Conservation (phyloP, 2,888 invertebrate species). For the Trypoxylon attenuatum region DNA sequence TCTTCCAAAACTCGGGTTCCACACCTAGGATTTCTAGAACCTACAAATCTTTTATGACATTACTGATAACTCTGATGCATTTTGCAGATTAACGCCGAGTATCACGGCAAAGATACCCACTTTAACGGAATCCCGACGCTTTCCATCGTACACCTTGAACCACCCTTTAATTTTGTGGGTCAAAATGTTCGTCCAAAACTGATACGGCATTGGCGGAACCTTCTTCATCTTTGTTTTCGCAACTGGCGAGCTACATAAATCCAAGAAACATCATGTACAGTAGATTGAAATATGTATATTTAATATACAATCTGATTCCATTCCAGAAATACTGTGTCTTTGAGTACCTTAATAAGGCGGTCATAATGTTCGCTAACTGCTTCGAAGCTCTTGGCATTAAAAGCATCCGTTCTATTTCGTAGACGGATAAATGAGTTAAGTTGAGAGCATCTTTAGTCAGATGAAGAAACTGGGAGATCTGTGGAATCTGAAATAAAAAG, state of each 20-base stretch:
- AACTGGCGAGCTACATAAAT: slow-evolving; percentile 64
- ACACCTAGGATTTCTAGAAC: slow-evolving; percentile 76
- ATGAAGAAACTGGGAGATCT: slow-evolving; percentile 78
- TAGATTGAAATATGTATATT: not conserved
- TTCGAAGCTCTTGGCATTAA: slow-evolving; percentile 77
- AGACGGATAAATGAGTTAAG: slow-evolving; percentile 77
- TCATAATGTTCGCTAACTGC: slow-evolving; percentile 77
- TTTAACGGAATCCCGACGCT: slow-evolving; percentile 69
- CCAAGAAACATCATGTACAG: not conserved
- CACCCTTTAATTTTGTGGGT: slow-evolving; percentile 74
- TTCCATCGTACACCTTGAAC: slow-evolving; percentile 75
- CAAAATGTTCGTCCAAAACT: slow-evolving; percentile 77
- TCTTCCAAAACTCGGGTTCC: slow-evolving; percentile 77
- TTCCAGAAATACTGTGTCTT: too few relatives aligned
- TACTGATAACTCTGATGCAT: slow-evolving; percentile 17
- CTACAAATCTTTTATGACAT: slow-evolving; percentile 65
- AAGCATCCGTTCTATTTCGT: slow-evolving; percentile 78
- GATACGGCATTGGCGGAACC: slow-evolving; percentile 78
- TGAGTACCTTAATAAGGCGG: slow-evolving; percentile 75
- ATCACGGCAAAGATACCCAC: slow-evolving; percentile 44
- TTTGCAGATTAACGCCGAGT: not conserved
- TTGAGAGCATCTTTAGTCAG: slow-evolving; percentile 76
- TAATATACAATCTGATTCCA: too few relatives aligned
- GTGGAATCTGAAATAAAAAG: slow-evolving; percentile 74
- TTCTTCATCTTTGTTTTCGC: slow-evolving; percentile 72